These are phyloP conservation scores for Lepus europaeus DNA, from an alignment of 2,113 vertebrate species.

Conservation along the genomic window DNA sequence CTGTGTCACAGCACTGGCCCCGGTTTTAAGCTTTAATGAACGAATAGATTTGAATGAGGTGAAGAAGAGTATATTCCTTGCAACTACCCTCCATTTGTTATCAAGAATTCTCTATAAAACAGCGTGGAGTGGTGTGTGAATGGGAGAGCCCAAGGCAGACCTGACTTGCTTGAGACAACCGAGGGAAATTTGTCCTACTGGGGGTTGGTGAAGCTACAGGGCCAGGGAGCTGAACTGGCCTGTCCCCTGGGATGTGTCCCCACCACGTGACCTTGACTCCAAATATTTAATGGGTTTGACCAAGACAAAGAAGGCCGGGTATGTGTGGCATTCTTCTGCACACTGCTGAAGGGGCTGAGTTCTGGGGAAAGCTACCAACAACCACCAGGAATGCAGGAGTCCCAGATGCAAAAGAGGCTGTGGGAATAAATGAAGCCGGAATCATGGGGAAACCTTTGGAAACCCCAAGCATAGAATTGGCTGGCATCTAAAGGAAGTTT, in stretches of 20 bases:
- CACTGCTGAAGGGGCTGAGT: background rate
- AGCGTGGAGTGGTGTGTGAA: background rate
- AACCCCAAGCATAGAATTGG: background rate
- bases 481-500: background rate
- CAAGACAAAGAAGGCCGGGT: background rate
- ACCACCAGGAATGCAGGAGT: background rate
- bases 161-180: background rate
- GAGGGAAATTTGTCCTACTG: background rate
- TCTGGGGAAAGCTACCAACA: background rate
- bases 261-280: background rate
- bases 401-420: background rate
- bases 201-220: background rate
- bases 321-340: background rate
- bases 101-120: conserved; percentile 14
- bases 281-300: background rate
- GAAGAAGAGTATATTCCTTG: background rate
- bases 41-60: background rate
- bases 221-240: background rate
- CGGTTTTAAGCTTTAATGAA: background rate
- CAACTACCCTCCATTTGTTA: background rate
- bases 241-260: background rate
- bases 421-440: background rate
- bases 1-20: no score
- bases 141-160: background rate
- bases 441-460: background rate